Evolutionary conservation across 2,888 invertebrate genomes (phyloP), one percentile per base, ranked within the genome.

Genomic region (Andrena flavipes): DNA sequence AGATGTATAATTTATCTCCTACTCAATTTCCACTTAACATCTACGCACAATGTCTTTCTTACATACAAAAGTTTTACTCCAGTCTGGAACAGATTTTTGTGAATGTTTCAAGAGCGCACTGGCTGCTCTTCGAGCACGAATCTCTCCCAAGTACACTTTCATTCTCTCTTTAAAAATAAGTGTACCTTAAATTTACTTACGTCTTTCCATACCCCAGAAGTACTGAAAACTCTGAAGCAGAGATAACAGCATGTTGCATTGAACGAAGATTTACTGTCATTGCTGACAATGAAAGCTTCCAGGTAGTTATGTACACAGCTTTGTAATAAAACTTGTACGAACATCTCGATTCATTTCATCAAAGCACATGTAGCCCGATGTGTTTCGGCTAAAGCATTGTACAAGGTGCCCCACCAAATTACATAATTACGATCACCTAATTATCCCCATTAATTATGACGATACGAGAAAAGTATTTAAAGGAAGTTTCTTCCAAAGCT

Each of bases 171-270:
- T 54, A 67, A 49, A 65, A 75, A 72, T 35, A 75, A 76, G 35
- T 75, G 60, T 74, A 77, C 73, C 60, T 71, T 74, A 69, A 72
- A 71, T 59, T 76, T 85, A 84, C 88, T 89, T 87, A 88, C 88
- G 76, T 80, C 65, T 64, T 72, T 83, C 84, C 84, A 86, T 48
- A 79, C 70, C 56, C 72, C 80, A 80, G 64, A 79, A 89, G 75
- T 68, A 87, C 91, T 91, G 91, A 89, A 91, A 91, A 91, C 82
- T 86, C 80, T 82, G 75, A 86, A 86, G 78, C 82, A 76, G 81
- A 86, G 83, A 90, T 90, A 92, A 91, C 86, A 91, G 91, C 91
- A 91, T 89, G 91, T 91, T 91, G 91, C 90, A 72, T 83, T 70
- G 26, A 82, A 71, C 62, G 54, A 75, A 70, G 65, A 67, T 79